phyloP scores from a whole-genome alignment of 2,797 vertebrate genomes.

The Coreius guichenoti region DNA sequence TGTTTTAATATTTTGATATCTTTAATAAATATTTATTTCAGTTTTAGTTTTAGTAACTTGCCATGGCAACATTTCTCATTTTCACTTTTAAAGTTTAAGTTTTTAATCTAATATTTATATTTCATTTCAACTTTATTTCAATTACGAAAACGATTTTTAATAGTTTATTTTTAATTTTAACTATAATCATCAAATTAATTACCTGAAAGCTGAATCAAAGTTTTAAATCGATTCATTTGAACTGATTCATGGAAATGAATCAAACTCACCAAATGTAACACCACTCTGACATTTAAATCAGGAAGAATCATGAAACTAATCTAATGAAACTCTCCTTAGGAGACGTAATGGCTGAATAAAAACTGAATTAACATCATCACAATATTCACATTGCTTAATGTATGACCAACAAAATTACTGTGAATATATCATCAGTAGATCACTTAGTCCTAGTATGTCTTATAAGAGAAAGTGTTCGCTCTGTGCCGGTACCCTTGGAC shows the following conservation, averaged over 20 bases:
- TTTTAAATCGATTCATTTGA: neutral
- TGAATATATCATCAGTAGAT: neutral
- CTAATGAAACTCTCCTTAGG: neutral
- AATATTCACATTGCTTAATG: neutral
- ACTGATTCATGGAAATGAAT: neutral
- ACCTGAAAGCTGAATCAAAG: neutral
- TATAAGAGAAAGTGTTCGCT: neutral
- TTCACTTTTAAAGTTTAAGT: neutral
- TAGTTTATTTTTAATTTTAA: too few relatives aligned
- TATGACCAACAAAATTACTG: neutral
- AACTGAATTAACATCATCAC: neutral
- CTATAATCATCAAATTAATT: neutral
- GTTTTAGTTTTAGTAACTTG: neutral
- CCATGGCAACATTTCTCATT: neutral
- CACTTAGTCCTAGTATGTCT: neutral
- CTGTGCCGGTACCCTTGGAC: slow-evolving; percentile 36
- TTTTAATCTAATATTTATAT: neutral
- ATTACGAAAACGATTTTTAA: neutral
- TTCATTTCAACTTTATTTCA: neutral
- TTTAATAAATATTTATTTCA: neutral
- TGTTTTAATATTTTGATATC: neutral
- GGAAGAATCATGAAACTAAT: neutral
- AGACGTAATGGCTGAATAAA: neutral
- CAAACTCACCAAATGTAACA: neutral
- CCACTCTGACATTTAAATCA: neutral